A percentile compares a stretch with the other conserved stretches of the same genome.
Conservation (phyloP, 2,888 invertebrate genomes). For the Apamea sordens region DNA sequence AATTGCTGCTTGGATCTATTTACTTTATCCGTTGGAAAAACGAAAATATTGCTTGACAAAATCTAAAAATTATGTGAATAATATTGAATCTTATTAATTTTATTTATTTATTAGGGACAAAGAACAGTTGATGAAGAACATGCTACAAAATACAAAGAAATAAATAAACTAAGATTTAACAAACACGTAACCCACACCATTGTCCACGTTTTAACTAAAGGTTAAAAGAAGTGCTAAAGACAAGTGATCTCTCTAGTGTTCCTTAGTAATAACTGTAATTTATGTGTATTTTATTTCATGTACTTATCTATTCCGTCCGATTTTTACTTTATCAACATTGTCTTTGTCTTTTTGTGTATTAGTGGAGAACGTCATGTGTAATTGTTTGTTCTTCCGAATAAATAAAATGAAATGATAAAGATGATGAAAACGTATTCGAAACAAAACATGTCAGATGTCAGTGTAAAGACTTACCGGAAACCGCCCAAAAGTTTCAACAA, state of each 20-base stretch:
- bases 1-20: too few relatives aligned
- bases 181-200: too few relatives aligned
- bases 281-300: not conserved
- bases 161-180: too few relatives aligned
- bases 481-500: slow-evolving; percentile 28
- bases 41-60: too few relatives aligned
- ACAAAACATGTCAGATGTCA: slow-evolving; percentile 7
- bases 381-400: too few relatives aligned
- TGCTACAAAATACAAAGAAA: too few relatives aligned
- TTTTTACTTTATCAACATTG: not conserved
- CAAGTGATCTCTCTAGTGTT: not conserved
- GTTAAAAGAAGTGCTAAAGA: too few relatives aligned
- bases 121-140: too few relatives aligned
- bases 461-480: slow-evolving; percentile 10
- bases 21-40: too few relatives aligned
- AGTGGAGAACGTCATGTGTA: not conserved
- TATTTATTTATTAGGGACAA: too few relatives aligned
- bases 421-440: not conserved
- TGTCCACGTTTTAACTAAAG: too few relatives aligned
- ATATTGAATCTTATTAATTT: not conserved
- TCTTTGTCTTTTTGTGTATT: not conserved
- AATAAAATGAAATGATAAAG: not conserved
- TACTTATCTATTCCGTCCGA: not conserved
- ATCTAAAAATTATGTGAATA: not conserved
- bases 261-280: not conserved